phyloP scores from a whole-genome alignment of 2,888 invertebrate genomes.

The Calliphora vomitoria region DNA sequence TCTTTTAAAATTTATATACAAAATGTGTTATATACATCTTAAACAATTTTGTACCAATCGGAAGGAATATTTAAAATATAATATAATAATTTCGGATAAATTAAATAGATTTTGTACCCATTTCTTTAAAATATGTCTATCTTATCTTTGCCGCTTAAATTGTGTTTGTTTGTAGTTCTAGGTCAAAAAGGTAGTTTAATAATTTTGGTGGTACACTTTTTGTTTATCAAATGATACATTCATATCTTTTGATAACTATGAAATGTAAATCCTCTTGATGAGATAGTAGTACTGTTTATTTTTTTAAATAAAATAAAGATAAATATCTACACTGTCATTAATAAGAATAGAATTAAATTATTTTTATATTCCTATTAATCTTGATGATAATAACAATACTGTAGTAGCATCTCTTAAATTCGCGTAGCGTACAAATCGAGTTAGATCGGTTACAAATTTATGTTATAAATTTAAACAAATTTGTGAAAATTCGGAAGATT shows the following conservation, averaged over 20 bases:
- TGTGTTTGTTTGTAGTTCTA: neutral
- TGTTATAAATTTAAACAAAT: no score
- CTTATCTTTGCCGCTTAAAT: neutral
- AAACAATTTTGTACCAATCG: no score
- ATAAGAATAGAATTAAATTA: neutral
- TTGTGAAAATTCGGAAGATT: no score
- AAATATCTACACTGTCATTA: neutral
- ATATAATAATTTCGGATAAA: no score
- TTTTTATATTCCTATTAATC: neutral
- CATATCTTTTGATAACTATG: slow-evolving; percentile 3
- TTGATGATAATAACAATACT: neutral
- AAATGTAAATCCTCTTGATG: neutral
- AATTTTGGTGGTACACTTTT: neutral
- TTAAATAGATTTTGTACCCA: no score
- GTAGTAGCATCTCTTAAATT: no score
- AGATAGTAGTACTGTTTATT: neutral
- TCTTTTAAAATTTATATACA: no score
- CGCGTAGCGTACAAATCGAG: no score
- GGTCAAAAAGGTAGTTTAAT: neutral
- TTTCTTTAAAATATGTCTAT: no score
- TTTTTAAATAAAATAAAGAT: neutral
- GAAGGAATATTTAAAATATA: no score
- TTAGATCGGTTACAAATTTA: no score
- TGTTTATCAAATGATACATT: neutral
- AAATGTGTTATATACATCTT: no score